Conservation (phyloP, 2,113 vertebrate genomes). For the Rhodinocichla rosea region DNA sequence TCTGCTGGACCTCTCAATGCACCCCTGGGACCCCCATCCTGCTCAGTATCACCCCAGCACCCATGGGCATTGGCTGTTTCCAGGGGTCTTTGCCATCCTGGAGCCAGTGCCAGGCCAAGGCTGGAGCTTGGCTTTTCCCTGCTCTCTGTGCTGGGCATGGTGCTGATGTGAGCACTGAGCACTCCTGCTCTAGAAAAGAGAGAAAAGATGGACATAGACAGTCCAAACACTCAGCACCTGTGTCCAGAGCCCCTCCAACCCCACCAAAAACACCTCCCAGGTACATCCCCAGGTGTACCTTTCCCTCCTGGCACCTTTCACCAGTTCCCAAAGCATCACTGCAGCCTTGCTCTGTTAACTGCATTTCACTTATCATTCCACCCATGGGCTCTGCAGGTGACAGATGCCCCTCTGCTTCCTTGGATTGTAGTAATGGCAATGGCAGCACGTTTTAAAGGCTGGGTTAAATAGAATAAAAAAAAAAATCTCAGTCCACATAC, state of each 20-base stretch:
- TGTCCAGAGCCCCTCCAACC: neutral
- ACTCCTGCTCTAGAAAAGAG: neutral
- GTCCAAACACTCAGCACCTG: neutral
- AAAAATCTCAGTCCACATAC: neutral
- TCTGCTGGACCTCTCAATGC: neutral
- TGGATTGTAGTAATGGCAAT: neutral
- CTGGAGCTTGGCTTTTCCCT: neutral
- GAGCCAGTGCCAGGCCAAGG: neutral
- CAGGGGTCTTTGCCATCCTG: neutral
- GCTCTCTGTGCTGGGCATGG: neutral
- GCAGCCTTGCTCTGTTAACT: neutral
- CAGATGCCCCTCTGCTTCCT: neutral
- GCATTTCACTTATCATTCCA: neutral
- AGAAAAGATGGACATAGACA: neutral
- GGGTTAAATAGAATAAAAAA: constrained; percentile 1
- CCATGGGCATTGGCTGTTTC: neutral
- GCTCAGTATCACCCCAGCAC: neutral
- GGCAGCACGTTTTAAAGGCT: neutral
- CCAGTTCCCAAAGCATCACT: neutral
- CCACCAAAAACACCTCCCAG: neutral
- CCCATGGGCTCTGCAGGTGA: neutral
- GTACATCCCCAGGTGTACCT: neutral
- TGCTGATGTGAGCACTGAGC: neutral
- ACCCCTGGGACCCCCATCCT: neutral
- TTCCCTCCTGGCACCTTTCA: neutral